Evolutionary conservation across 2,113 vertebrate species (phyloP).

Genomic region (Heloderma charlesbogerti): DNA sequence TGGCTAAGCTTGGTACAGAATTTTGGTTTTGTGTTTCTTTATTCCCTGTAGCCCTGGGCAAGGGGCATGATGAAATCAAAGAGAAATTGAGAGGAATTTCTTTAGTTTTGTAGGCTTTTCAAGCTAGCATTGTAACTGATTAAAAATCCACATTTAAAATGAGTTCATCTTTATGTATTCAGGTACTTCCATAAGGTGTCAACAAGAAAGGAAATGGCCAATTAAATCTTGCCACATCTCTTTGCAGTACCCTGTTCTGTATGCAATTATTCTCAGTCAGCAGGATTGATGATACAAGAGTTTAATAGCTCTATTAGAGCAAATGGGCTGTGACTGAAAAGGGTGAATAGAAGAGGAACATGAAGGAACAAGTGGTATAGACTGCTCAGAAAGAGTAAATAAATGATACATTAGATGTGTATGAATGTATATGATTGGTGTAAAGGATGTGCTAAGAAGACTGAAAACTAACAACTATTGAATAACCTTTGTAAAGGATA

Average conservation of each 20-base stretch:
- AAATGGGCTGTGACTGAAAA: not conserved
- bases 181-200: not conserved
- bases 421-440: not conserved
- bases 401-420: not conserved
- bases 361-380: not conserved
- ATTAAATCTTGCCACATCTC: slow-evolving; percentile 5
- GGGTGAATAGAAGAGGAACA: not conserved
- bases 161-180: not conserved
- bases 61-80: not conserved
- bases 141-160: not conserved
- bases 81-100: not conserved
- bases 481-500: not conserved
- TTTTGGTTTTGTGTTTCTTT: not conserved
- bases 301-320: slow-evolving; percentile 14
- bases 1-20: not conserved
- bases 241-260: slow-evolving; percentile 4
- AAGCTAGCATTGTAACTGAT: not conserved
- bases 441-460: not conserved
- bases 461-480: not conserved
- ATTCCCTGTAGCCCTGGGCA: not conserved
- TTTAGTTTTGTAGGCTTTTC: not conserved
- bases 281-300: not conserved
- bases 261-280: slow-evolving; percentile 13
- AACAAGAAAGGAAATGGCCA: slow-evolving; percentile 16
- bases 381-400: not conserved